Base-by-base conservation (phyloP, 1,140 invertebrate genomes). In the Pseudoatta argentina region DNA sequence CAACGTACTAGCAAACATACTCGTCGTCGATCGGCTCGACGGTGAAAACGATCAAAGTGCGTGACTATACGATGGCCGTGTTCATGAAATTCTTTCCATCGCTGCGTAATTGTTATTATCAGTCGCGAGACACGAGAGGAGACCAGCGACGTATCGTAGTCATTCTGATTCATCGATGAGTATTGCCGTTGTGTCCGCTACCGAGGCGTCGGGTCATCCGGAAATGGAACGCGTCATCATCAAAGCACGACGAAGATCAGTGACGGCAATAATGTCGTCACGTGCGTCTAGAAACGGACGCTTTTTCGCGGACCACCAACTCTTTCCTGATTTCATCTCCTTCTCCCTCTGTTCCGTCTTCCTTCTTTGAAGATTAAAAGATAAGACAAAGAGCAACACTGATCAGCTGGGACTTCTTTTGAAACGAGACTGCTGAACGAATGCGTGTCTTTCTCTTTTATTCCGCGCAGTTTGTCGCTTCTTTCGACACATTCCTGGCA, bases 61-160 rank as follows among this genome's bases (percentile, higher is more conserved):
- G 89, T 92, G 92, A 94, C 76, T 93, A 91, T 83, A 83, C 39
- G 79, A 83, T 93, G 91, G 89, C 90, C 93, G 93, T 92, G 94
- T 95, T 95, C 94, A 94, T 93, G 89, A 92, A 91, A 67, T 69
- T 76, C 63, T 89, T 78, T 85, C 72, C 53, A 66, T 61, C 77
- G 64, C 59, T 79, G 27, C 61, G 59, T 39, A 53, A 44, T 82
- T 64, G 21, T 75, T 83, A 44, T 73, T 76, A 71, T 69, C 67
- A 57, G 79, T 75, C 69, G 64, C 77, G 79, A n/a, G 69, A 83
- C 55, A 75, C 55, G 55, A 61, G 79, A 14, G 39, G 55, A 75
- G 39, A 71, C 34, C 66, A 75, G 66, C 67, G 53, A 73, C 39
- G 55, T 59, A 53, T 72, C 78, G 66, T 18, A 44, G 34, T 48